Conservation (phyloP, 2,888 invertebrate species). For the Agrotis puta region DNA sequence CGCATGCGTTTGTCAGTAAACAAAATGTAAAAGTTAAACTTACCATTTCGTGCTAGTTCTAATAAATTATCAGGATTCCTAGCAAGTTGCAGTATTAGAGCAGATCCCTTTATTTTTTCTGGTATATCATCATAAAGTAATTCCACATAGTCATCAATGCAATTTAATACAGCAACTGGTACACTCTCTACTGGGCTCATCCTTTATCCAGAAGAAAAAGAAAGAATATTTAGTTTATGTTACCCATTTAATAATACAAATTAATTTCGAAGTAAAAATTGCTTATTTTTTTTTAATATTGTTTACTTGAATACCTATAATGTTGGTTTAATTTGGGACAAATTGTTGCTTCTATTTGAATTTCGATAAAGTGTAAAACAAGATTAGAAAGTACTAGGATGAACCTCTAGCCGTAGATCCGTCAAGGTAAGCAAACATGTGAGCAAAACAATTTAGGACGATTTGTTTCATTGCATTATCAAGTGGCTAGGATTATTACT, state of each 20-base stretch:
- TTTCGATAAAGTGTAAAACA: not conserved
- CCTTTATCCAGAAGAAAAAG: constrained; percentile 1
- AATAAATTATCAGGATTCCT: constrained; percentile 98
- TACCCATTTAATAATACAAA: not conserved
- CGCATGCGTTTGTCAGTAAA: too few species aligned
- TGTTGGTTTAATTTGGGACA: not conserved
- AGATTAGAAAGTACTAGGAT: constrained; percentile 50
- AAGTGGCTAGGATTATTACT: not conserved
- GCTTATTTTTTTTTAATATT: not conserved
- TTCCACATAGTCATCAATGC: constrained; percentile 98
- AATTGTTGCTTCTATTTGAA: not conserved
- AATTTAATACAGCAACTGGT: constrained; percentile 93
- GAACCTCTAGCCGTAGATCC: constrained; percentile 2
- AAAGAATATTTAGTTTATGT: constrained; percentile 1
- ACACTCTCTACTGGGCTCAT: constrained; percentile 91
- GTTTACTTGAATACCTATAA: too few species aligned
- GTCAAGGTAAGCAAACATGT: constrained; percentile 48
- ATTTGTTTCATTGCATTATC: too few species aligned
- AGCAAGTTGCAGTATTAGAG: constrained; percentile 97
- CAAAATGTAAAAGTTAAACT: not conserved
- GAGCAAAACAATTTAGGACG: not conserved
- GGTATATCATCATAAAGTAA: constrained; percentile 98
- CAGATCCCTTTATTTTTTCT: constrained; percentile 98
- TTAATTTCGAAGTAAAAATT: not conserved
- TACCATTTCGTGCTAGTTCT: constrained; percentile 98